Conservation (phyloP, 2,888 invertebrate species). For the Schrankia costaestrigalis region DNA sequence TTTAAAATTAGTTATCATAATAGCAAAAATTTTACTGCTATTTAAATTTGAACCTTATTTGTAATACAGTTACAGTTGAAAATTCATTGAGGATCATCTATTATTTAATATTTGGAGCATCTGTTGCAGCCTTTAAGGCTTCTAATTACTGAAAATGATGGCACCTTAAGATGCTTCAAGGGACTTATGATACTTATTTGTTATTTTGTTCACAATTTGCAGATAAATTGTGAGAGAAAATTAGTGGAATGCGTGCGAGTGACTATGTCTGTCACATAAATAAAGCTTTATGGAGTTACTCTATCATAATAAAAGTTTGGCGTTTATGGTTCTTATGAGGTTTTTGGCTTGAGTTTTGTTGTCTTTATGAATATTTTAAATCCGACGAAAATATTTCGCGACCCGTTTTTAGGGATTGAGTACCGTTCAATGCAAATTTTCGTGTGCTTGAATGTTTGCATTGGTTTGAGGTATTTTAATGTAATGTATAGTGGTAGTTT, state of each 20-base stretch:
- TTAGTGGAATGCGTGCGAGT: neutral
- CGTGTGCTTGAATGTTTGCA: too few relatives aligned
- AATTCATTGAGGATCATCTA: conserved; percentile 5
- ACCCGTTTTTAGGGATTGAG: too few relatives aligned
- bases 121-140: conserved; percentile 34
- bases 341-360: too few relatives aligned
- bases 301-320: conserved; percentile 1
- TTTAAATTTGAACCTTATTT: conserved; percentile 21
- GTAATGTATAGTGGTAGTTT: too few relatives aligned
- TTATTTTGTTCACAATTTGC: conserved; percentile 8
- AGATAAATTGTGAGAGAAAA: conserved; percentile 1
- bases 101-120: conserved; percentile 25
- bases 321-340: neutral
- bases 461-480: too few relatives aligned
- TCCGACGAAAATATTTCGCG: too few relatives aligned
- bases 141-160: conserved; percentile 48
- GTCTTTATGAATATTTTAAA: too few relatives aligned
- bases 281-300: neutral
- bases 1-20: conserved; percentile 28
- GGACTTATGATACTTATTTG: conserved; percentile 19
- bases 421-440: too few relatives aligned
- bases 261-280: neutral
- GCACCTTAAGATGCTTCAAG: conserved; percentile 35
- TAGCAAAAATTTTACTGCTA: conserved; percentile 4
- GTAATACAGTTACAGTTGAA: conserved; percentile 11